phyloP scores from a whole-genome alignment of 1,140 invertebrate species.

The Zaprionus camerounensis region DNA sequence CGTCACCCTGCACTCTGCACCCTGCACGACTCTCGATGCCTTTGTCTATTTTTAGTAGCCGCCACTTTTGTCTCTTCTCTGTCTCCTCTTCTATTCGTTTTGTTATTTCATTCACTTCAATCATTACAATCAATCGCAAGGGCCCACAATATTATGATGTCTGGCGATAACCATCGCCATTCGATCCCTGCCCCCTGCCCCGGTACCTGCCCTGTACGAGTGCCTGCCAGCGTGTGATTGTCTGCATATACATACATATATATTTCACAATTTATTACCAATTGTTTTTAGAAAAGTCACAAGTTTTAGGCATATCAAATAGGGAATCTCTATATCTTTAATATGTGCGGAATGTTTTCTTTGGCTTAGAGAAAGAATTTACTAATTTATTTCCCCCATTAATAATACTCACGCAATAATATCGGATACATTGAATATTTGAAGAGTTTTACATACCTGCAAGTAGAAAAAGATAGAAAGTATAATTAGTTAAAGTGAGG shows the following conservation, averaged over 20 bases:
- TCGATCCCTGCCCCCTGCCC: conserved; percentile 2
- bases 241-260: conserved; percentile 63
- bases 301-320: conserved; percentile 9
- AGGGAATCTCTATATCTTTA: conserved; percentile 19
- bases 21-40: conserved; percentile 19
- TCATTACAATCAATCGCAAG: conserved; percentile 24
- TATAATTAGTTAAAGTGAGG: conserved; percentile 27
- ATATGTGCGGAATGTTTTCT: conserved; percentile 23
- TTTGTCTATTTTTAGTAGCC: conserved; percentile 76
- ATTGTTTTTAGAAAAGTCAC: conserved; percentile 31
- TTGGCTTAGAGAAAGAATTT: background rate
- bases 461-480: conserved; percentile 43
- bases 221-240: conserved; percentile 3
- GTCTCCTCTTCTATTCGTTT: conserved; percentile 41
- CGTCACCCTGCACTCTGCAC: background rate
- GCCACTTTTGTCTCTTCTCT: conserved; percentile 57
- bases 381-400: background rate
- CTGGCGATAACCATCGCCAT: conserved; percentile 58
- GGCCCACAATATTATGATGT: conserved; percentile 38
- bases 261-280: conserved; percentile 65
- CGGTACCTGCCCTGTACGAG: too few relatives aligned
- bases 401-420: conserved; percentile 12
- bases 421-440: background rate
- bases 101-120: conserved; percentile 66
- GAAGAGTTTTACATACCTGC: conserved; percentile 60